Conservation (phyloP, 2,797 vertebrate genomes). For the Pseudotriccus pelzelni region DNA sequence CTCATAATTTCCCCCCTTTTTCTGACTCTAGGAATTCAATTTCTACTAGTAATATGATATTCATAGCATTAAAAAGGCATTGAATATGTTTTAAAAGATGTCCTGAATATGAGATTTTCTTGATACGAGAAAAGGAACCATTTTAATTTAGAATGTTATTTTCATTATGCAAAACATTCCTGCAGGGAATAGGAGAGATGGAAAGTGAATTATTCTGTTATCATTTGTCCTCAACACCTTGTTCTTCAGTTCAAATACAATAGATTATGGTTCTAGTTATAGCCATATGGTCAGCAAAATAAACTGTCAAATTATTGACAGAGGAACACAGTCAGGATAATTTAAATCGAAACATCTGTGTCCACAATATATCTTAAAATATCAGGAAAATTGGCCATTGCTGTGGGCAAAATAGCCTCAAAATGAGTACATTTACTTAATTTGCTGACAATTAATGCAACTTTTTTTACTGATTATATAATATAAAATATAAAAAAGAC, state of each 20-base stretch:
- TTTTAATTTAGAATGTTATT: constrained; percentile 28
- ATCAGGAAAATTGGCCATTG: not conserved
- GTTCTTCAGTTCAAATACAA: constrained; percentile 23
- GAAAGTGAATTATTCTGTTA: constrained; percentile 47
- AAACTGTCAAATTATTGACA: constrained; percentile 1
- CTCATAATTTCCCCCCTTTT: not conserved
- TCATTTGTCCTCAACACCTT: constrained; percentile 24
- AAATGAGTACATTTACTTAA: not conserved
- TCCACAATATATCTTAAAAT: not conserved
- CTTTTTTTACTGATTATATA: not conserved
- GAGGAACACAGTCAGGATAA: not conserved
- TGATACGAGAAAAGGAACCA: not conserved
- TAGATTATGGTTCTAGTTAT: not conserved
- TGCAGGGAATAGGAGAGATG: not conserved
- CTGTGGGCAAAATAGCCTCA: not conserved
- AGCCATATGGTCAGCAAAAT: constrained; percentile 27
- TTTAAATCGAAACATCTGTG: not conserved
- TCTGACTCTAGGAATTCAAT: not conserved
- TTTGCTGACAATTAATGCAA: not conserved
- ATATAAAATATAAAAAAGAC: not conserved
- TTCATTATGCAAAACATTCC: constrained; percentile 21
- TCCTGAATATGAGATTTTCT: not conserved
- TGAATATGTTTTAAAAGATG: not conserved
- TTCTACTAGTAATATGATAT: constrained; percentile 15
- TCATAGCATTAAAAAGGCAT: constrained; percentile 3